A percentile compares a stretch with the other conserved stretches of the same genome.
These are phyloP conservation scores for Metaphire vulgaris DNA, from an alignment of 1,140 invertebrate species.

Conservation along the genomic window DNA sequence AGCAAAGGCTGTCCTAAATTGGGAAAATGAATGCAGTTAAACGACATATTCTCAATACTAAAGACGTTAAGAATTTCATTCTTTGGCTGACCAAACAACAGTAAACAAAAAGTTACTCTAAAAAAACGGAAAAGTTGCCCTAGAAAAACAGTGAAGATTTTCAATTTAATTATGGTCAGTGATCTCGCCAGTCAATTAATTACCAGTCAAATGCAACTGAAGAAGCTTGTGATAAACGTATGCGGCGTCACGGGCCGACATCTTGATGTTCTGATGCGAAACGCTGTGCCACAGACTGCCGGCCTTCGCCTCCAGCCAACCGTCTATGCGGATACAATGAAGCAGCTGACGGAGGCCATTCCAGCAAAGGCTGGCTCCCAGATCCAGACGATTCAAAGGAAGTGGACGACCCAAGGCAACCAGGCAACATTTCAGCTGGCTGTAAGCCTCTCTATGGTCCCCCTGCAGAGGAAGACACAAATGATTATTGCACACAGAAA, in stretches of 20 bases:
- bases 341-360: conserved; percentile 72
- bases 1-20: too few relatives aligned
- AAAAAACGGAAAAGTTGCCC: too few relatives aligned
- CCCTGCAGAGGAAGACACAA: conserved; percentile 36
- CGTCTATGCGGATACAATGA: conserved; percentile 70
- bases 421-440: conserved; percentile 53
- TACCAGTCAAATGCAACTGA: conserved; percentile 61
- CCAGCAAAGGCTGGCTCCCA: conserved; percentile 63
- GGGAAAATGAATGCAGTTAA: too few relatives aligned
- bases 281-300: conserved; percentile 59
- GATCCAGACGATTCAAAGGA: conserved; percentile 62
- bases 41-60: too few relatives aligned
- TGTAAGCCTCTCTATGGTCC: conserved; percentile 43
- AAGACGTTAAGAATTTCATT: too few relatives aligned
- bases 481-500: too few relatives aligned
- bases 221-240: conserved; percentile 72
- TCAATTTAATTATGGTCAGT: too few relatives aligned
- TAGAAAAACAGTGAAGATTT: too few relatives aligned
- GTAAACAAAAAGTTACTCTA: too few relatives aligned
- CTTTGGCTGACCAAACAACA: too few relatives aligned
- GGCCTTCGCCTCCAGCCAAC: conserved; percentile 64
- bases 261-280: conserved; percentile 51
- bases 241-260: conserved; percentile 67
- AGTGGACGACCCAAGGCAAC: conserved; percentile 68
- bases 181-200: conserved; percentile 10